phyloP scores from a whole-genome alignment of 2,113 vertebrate genomes.

The Barnardius zonarius region DNA sequence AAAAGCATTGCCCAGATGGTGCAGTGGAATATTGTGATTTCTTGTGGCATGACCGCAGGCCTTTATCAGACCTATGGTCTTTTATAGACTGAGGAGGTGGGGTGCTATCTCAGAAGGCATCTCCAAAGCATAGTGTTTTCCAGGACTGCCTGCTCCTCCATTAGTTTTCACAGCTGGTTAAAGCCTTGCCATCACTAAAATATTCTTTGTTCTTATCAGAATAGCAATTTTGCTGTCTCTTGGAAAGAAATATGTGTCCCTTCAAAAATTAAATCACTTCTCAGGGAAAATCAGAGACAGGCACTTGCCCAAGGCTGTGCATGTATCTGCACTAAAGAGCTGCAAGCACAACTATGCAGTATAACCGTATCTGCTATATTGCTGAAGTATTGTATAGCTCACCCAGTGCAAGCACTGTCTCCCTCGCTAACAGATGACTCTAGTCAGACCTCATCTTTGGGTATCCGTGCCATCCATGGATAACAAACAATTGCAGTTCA shows the following conservation, averaged over 20 bases:
- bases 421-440: rapidly evolving
- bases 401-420: rapidly evolving
- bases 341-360: background rate
- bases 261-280: background rate
- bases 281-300: background rate
- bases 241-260: background rate
- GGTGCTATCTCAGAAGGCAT: background rate
- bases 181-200: background rate
- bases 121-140: background rate
- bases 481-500: background rate
- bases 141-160: no score
- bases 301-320: background rate
- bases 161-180: background rate
- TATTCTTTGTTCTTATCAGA: background rate
- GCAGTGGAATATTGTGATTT: background rate
- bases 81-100: background rate
- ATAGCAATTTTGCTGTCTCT: background rate
- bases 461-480: background rate
- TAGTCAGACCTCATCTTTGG: no score
- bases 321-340: background rate
- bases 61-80: background rate
- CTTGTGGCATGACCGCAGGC: background rate
- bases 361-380: rapidly evolving
- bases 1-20: background rate
- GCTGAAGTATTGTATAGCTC: background rate